A percentile compares a stretch with the other conserved stretches of the same genome.
Evolutionary conservation across 2,888 invertebrate genomes (phyloP).

Genomic region (Apamea epomidion): DNA sequence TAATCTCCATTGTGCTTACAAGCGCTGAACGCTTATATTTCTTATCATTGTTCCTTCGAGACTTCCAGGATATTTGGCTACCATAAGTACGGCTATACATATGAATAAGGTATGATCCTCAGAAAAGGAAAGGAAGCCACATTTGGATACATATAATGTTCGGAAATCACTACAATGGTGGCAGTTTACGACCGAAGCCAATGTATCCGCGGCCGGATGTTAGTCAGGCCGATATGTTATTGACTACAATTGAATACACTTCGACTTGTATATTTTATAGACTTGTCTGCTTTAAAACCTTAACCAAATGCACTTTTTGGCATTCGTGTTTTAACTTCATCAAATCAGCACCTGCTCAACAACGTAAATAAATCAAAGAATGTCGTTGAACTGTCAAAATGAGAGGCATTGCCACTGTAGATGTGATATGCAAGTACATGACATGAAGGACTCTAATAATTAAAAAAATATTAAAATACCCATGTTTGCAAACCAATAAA

Average conservation of each 20-base stretch:
- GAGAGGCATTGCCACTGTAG: not conserved
- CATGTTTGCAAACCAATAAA: not conserved
- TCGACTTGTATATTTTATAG: conserved; percentile 19
- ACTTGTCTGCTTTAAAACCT: conserved; percentile 22
- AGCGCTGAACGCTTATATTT: not conserved
- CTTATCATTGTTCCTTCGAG: not conserved
- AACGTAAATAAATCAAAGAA: not conserved
- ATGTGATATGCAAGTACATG: not conserved
- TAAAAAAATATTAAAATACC: not conserved
- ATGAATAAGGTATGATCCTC: conserved; percentile 36
- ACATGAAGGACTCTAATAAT: not conserved
- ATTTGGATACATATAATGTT: conserved; percentile 50
- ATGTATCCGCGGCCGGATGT: conserved; percentile 47
- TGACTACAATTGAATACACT: conserved; percentile 42
- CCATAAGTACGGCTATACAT: conserved; percentile 16
- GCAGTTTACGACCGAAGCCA: conserved; percentile 49
- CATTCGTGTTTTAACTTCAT: not conserved
- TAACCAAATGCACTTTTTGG: not conserved
- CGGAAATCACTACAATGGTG: conserved; percentile 56
- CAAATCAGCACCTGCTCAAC: not conserved
- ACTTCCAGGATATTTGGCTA: conserved; percentile 28
- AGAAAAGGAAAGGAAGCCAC: conserved; percentile 43
- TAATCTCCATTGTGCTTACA: not conserved
- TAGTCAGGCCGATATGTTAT: conserved; percentile 35
- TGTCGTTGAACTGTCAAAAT: not conserved